Percentiles rank a stretch among this genome's conserved stretches.
These are phyloP conservation scores for Dicroscelio sp. DNA, from an alignment of 2,888 invertebrate genomes.

Conservation along the genomic window DNA sequence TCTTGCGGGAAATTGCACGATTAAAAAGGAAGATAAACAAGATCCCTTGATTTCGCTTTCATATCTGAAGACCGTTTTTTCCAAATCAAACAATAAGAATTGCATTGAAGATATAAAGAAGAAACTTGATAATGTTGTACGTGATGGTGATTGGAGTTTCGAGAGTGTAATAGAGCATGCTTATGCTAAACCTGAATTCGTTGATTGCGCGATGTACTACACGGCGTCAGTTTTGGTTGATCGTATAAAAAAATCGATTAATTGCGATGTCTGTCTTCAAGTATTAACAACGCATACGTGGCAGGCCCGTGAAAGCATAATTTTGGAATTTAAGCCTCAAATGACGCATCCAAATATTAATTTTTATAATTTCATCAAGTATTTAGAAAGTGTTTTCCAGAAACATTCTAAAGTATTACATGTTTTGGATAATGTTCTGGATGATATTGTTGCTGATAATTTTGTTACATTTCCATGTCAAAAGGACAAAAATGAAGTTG, in stretches of 20 bases:
- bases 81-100: not conserved
- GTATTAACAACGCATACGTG: not conserved
- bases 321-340: not conserved
- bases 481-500: slow-evolving; percentile 15
- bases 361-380: slow-evolving; percentile 25
- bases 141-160: not conserved
- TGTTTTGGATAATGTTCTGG: not conserved
- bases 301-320: not conserved
- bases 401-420: not conserved
- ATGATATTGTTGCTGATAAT: slow-evolving; percentile 21
- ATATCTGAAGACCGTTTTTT: not conserved
- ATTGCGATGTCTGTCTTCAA: not conserved
- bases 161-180: slow-evolving; percentile 7
- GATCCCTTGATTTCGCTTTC: not conserved
- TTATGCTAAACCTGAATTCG: not conserved
- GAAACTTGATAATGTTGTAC: not conserved
- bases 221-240: not conserved
- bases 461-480: slow-evolving; percentile 6
- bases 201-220: slow-evolving; percentile 25
- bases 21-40: not conserved
- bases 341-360: not conserved
- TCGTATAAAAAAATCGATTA: not conserved
- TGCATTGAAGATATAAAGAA: slow-evolving; percentile 16
- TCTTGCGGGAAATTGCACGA: not conserved
- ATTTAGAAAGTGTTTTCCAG: slow-evolving; percentile 22